Evolutionary conservation across 2,113 vertebrate species (phyloP), one percentile per base, ranked within the genome.

Genomic region (Pseudopipra pipra): DNA sequence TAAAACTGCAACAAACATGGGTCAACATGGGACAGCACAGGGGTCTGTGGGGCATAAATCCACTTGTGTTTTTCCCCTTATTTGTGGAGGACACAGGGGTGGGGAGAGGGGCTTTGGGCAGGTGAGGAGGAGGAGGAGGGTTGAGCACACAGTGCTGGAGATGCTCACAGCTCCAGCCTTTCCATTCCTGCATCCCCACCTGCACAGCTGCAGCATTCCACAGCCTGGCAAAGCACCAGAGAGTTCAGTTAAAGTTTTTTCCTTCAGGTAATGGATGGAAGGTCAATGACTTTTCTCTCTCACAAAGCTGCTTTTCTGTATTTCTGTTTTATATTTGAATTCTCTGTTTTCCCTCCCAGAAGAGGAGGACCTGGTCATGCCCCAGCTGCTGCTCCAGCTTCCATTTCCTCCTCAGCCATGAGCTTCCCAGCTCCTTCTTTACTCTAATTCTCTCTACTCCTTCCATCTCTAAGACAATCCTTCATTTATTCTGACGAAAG

Each of bases 131-230:
- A 63, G 21, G 41, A 35, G 15, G 35, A 23, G 63, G 58, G 39
- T 5, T 7, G 43, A 0, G 4, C 85, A 4, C n/a, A 2, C 17
- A 14, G 71, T 2, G 0, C 78, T 25, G 14, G 24, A 55, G 28
- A 14, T 30, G 58, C 43, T 43, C 16, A 0, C 49, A n/a, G 59
- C 31, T 14, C 30, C 58, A 43, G n/a, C 27, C 37, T 27, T 46
- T 37, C 55, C 54, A 10, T 15, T 14, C 62, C 79, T 27, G 46
- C 73, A 30, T 10, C 46, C 59, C 62, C 61, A 17, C 0, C 46
- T 5, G 4, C 35, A n/a, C 9, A 5, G 5, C 56, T 6, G 13
- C 65, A 44, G 52, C 47, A 23, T 19, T 2, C 25, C 2, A 1
- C 51, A 13, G 33, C 9, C 1, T 17, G 51, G 31, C 28, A 62